A percentile compares a stretch with the other conserved stretches of the same genome.
These are phyloP conservation scores for Stegophylla sp. DNA, from an alignment of 2,888 invertebrate species.

Conservation along the genomic window DNA sequence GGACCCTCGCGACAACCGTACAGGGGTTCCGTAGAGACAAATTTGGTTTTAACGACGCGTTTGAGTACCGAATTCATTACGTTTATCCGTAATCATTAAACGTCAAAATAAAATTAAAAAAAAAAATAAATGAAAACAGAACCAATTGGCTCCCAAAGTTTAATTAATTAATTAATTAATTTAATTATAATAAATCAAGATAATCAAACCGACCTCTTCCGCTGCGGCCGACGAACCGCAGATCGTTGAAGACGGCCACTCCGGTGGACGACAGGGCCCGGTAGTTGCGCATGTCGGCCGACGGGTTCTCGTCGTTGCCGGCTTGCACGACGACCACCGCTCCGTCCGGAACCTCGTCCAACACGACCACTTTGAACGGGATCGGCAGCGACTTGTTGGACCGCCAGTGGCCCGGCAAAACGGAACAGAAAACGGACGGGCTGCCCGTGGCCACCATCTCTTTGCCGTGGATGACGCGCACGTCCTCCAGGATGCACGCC, in stretches of 20 bases:
- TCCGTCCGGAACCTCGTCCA: constrained; percentile 93
- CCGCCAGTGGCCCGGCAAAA: constrained; percentile 94
- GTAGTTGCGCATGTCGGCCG: constrained; percentile 92
- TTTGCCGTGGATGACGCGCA: constrained; percentile 74
- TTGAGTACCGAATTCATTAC: no score
- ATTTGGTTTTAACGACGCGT: no score
- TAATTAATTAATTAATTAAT: no score
- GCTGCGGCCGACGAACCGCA: constrained; percentile 95
- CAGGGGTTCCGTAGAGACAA: no score
- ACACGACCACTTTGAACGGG: constrained; percentile 92
- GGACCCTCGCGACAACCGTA: no score
- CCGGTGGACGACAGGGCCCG: constrained; percentile 96
- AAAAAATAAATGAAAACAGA: no score
- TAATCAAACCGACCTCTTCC: constrained; percentile 86
- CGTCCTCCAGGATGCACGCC: constrained; percentile 60
- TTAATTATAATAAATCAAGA: no score
- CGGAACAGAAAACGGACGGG: constrained; percentile 93
- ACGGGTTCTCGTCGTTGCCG: constrained; percentile 97
- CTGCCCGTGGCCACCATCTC: constrained; percentile 93
- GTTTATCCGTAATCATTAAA: no score
- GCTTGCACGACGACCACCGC: constrained; percentile 92
- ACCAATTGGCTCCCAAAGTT: no score
- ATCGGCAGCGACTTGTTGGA: constrained; percentile 96
- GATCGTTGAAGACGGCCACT: constrained; percentile 97
- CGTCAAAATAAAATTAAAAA: no score